These are phyloP conservation scores for Andrena cerasifolii DNA, from an alignment of 1,140 invertebrate genomes.

Conservation along the genomic window DNA sequence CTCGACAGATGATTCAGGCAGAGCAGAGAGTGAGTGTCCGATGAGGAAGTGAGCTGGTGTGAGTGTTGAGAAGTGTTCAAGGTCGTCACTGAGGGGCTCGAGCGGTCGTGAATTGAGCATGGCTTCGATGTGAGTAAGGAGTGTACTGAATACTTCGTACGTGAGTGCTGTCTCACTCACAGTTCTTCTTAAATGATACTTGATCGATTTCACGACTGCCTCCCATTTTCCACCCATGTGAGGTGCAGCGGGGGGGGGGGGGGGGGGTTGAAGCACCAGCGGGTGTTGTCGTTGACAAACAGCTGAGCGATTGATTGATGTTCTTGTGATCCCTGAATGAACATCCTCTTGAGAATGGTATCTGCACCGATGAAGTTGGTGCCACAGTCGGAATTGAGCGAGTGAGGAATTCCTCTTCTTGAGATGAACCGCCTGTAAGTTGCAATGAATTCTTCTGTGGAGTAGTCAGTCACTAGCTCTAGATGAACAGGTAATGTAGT, in stretches of 20 bases:
- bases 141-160: conserved; percentile 53
- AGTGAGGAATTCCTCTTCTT: conserved; percentile 47
- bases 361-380: conserved; percentile 74
- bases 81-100: conserved; percentile 44
- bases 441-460: conserved; percentile 32
- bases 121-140: conserved; percentile 19
- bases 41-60: conserved; percentile 70
- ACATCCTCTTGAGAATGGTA: conserved; percentile 44
- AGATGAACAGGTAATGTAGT: too few species aligned
- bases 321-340: conserved; percentile 33
- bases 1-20: neutral
- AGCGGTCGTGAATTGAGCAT: conserved; percentile 59
- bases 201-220: conserved; percentile 48
- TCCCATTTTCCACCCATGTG: conserved; percentile 56
- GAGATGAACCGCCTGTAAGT: conserved; percentile 46
- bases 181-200: conserved; percentile 37
- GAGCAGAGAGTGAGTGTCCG: neutral
- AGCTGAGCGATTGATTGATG: neutral
- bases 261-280: conserved; percentile 2
- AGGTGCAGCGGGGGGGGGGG: neutral
- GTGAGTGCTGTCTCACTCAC: conserved; percentile 50
- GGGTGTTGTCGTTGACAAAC: neutral
- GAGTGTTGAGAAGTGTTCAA: conserved; percentile 39
- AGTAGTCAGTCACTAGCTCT: conserved; percentile 5
- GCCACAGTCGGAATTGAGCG: conserved; percentile 70